Evolutionary conservation across 2,888 invertebrate genomes (phyloP), one percentile per base, ranked within the genome.

Genomic region (Magallana nippona): DNA sequence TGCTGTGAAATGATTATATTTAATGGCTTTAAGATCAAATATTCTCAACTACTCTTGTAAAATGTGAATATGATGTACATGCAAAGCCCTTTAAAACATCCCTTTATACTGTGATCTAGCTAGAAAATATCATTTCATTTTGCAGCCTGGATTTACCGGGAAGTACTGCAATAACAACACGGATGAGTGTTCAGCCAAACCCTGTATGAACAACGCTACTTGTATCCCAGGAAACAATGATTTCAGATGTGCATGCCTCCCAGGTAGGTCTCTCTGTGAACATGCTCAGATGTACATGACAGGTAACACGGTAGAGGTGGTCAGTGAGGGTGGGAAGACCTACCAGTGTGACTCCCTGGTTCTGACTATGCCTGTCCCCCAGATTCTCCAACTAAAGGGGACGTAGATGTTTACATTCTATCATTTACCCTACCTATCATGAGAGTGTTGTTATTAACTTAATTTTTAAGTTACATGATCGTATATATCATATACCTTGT

Each of bases 331-430:
- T 44, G 92, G 90, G 55, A 77, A 80, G 83, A 82, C 85, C 15
- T 92, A 92, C 10, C 63, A 83, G n/a, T 94, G 94, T 92, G 94
- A 95, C 90, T 87, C 92, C 62, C 94, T 95, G 2, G 89, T 95
- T 57, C 87, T 95, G 27, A 95, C 95, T 5, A 93, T 95, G 89
- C 95, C 95, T 44, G 93, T 94, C 15, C 95, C 95, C 44, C 94
- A 95, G 88, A 90, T 95, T 81, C 90, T 95, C 10, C 92, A 94
- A 58, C 88, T 95, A n/a, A 82, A 91, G 80, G 94, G 95, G 58
- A 87, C 91, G 55, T n/a, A n/a, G n/a, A n/a, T 44, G 44, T 44
- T 44, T 8, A 5, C 8, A 8, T 44, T 44, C 44, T 8, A 44
- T 44, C 8, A 44, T 44, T 44, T 44, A 8, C 8, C 8, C 44